Base-by-base conservation (phyloP, 2,888 invertebrate species). In the Augochlorella aurata region DNA sequence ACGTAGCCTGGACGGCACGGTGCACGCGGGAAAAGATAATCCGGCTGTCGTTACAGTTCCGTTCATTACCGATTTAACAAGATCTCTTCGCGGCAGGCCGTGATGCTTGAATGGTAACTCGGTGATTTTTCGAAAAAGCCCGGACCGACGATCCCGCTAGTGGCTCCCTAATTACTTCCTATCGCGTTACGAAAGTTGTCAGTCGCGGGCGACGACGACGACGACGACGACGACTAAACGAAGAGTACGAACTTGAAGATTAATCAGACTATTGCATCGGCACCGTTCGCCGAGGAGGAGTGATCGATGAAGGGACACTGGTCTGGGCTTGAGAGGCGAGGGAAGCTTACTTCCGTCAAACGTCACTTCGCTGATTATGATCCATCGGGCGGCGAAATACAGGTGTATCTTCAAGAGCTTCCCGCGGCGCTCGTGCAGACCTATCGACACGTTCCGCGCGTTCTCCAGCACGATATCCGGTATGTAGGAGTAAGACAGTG, bases 291-390 rank as follows among this genome's bases (percentile, higher is more conserved):
- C 5, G 10, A 21, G 45, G 3, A 21, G 18, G 14, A 47, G 47
- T 63, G 63, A 78, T 77, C 68, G 69, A 79, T 52, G 45, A 29
- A 67, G 29, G 49, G 54, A 14, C 9, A 44, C 4, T 16, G 45
- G 38, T 2, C 38, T 38, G 38, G n/a, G 21, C 7, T 50, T n/a
- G 58, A 49, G 38, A 21, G 58, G 66, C 58, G 66, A 24, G 18
- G 44, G 70, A 91, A 61, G 47, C 94, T 94, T 92, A 95, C 95
- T 94, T 85, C 95, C 95, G 86, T 95, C 95, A 90, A 95, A 95
- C 65, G 94, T 94, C 78, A 97, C 95, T 94, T 97, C 97, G 91
- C 96, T 96, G 87, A 97, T 94, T 95, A 97, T 95, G 89, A 97
- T 95, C 96, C 96, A 96, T 77, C 95, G 94, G 73, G 95, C 94